Evolutionary conservation across 2,797 vertebrate genomes (phyloP).

Genomic region (Halcyon chelicuti): DNA sequence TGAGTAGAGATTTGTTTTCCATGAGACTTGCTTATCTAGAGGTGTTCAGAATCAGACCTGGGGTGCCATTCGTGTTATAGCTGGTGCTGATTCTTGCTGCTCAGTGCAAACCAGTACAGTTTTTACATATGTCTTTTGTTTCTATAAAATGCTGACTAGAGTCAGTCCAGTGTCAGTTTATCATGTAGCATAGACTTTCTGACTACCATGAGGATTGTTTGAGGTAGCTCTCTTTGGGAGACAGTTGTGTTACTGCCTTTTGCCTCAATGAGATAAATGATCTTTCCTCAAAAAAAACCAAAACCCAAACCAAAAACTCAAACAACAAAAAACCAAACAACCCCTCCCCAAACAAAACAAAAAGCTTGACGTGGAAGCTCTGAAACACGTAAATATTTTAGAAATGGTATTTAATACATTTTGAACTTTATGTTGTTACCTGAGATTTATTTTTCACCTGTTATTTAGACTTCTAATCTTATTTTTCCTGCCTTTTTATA

Average conservation of each 20-base stretch:
- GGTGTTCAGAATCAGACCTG: not conserved
- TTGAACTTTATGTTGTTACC: not conserved
- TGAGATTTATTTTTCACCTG: not conserved
- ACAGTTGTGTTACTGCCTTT: not conserved
- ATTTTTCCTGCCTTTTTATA: conserved; percentile 65
- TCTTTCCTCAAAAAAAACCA: not conserved
- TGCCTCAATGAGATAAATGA: not conserved
- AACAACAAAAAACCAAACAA: not conserved
- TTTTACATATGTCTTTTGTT: not conserved
- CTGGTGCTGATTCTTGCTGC: not conserved
- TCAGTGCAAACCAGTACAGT: not conserved
- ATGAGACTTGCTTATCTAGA: not conserved
- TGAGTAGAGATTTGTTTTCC: not conserved
- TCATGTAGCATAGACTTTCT: not conserved
- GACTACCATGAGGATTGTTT: not conserved
- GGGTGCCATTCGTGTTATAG: fast-evolving
- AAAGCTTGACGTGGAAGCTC: not conserved
- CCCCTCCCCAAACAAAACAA: not conserved
- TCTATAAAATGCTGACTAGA: not conserved
- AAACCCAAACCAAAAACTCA: not conserved
- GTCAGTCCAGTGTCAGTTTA: not conserved
- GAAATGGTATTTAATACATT: not conserved
- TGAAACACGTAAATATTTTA: not conserved
- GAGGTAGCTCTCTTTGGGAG: not conserved
- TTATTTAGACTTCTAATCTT: not conserved